These are phyloP conservation scores for Lasioglossum marginatum DNA, from an alignment of 2,888 invertebrate genomes.

Conservation along the genomic window DNA sequence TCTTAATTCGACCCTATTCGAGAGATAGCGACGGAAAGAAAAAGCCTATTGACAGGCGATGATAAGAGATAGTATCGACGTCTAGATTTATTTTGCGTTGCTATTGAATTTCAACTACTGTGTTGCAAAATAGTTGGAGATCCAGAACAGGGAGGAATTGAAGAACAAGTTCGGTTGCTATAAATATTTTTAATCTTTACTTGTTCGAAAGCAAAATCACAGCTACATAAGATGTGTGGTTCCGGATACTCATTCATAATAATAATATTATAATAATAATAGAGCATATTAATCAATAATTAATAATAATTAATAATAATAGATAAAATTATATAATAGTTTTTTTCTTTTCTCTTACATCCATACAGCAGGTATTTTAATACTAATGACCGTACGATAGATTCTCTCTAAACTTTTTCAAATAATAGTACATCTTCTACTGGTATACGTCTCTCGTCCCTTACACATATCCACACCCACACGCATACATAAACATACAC, in stretches of 20 bases:
- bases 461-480: not conserved
- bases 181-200: constrained; percentile 84
- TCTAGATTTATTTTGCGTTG: not conserved
- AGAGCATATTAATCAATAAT: constrained; percentile 80
- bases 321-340: constrained; percentile 83
- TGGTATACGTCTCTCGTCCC: constrained; percentile 57
- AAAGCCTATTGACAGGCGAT: not conserved
- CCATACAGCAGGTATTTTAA: constrained; percentile 78
- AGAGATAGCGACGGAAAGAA: not conserved
- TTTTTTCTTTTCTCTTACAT: constrained; percentile 79
- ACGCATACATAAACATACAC: constrained; percentile 44
- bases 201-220: constrained; percentile 84
- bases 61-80: not conserved
- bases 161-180: constrained; percentile 74
- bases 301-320: constrained; percentile 79
- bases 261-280: constrained; percentile 79
- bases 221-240: constrained; percentile 84
- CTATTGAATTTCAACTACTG: not conserved
- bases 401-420: constrained; percentile 68
- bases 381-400: constrained; percentile 76
- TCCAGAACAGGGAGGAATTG: not conserved
- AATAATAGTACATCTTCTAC: constrained; percentile 69
- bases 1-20: not conserved
- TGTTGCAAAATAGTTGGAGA: not conserved
- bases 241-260: constrained; percentile 79